These are phyloP conservation scores for Micoletzkya japonica DNA, from an alignment of 2,888 invertebrate species.

Conservation along the genomic window DNA sequence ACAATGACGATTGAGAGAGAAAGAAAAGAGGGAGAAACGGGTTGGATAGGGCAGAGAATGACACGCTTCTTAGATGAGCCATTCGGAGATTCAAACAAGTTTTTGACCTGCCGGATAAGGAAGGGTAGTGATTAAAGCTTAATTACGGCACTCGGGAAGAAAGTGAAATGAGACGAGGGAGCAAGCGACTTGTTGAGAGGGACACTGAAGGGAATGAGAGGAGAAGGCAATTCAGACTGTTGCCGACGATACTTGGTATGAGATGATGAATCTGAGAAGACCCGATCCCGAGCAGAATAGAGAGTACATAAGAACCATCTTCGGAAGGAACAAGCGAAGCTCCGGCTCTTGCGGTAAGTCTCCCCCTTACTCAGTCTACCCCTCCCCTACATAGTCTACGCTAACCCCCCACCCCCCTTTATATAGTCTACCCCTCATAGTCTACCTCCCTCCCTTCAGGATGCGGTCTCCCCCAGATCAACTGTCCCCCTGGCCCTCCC, in stretches of 20 bases:
- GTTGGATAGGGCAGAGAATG: too few relatives aligned
- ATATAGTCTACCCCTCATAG: not conserved
- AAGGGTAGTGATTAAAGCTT: too few relatives aligned
- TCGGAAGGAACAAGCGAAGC: conserved; percentile 50
- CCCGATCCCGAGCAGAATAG: conserved; percentile 46
- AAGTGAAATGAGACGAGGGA: too few relatives aligned
- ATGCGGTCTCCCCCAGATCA: conserved; percentile 48
- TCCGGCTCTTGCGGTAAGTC: conserved; percentile 40
- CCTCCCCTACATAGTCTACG: not conserved
- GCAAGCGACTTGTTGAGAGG: too few relatives aligned
- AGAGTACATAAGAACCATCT: conserved; percentile 40
- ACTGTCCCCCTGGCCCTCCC: conserved; percentile 51
- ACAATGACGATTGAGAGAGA: too few relatives aligned
- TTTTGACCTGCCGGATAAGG: too few relatives aligned
- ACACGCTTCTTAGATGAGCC: too few relatives aligned
- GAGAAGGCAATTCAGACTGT: conserved; percentile 43
- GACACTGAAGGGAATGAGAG: too few relatives aligned
- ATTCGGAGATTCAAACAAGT: too few relatives aligned
- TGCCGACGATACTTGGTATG: conserved; percentile 50
- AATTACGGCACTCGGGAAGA: too few relatives aligned
- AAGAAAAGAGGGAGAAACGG: too few relatives aligned
- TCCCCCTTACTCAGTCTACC: not conserved
- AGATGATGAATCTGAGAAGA: conserved; percentile 42
- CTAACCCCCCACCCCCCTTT: not conserved
- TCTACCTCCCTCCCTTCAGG: conserved; percentile 12